phyloP scores from a whole-genome alignment of 2,113 vertebrate species.

The human (Homo sapiens) region DNA sequence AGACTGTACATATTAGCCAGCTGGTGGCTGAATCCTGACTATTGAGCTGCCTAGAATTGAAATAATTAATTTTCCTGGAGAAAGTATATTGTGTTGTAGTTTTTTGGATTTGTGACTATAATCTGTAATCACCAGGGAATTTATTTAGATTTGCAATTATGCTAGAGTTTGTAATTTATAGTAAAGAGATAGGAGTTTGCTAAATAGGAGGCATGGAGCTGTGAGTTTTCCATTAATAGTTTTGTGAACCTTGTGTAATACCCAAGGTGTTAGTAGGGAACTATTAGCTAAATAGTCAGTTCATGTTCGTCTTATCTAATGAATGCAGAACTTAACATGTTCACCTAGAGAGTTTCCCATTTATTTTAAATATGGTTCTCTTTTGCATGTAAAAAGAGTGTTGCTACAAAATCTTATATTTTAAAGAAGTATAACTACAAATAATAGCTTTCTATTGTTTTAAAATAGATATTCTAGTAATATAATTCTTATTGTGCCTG shows the following conservation, averaged over 20 bases:
- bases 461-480: background rate
- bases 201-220: slow-evolving; percentile 65
- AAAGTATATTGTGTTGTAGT: slow-evolving; percentile 80
- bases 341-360: slow-evolving; percentile 51
- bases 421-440: slow-evolving; percentile 50
- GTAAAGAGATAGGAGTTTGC: slow-evolving; percentile 64
- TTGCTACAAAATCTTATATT: slow-evolving; percentile 39
- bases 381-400: slow-evolving; percentile 39
- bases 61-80: slow-evolving; percentile 86
- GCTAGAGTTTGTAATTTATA: slow-evolving; percentile 80
- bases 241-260: slow-evolving; percentile 69
- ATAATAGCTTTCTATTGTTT: slow-evolving; percentile 20
- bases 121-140: slow-evolving; percentile 83
- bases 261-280: slow-evolving; percentile 30
- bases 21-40: slow-evolving; percentile 86
- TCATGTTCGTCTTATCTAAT: slow-evolving; percentile 46
- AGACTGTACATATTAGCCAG: slow-evolving; percentile 85
- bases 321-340: slow-evolving; percentile 52
- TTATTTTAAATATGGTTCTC: slow-evolving; percentile 31
- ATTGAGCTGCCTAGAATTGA: slow-evolving; percentile 84
- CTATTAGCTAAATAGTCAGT: slow-evolving; percentile 66
- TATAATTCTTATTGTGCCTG: background rate
- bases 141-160: slow-evolving; percentile 85
- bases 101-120: slow-evolving; percentile 82
- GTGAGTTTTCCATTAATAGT: slow-evolving; percentile 72